Evolutionary conservation across 2,113 vertebrate species (phyloP), one percentile per base, ranked within the genome.

Genomic region (Myocastor coypus): DNA sequence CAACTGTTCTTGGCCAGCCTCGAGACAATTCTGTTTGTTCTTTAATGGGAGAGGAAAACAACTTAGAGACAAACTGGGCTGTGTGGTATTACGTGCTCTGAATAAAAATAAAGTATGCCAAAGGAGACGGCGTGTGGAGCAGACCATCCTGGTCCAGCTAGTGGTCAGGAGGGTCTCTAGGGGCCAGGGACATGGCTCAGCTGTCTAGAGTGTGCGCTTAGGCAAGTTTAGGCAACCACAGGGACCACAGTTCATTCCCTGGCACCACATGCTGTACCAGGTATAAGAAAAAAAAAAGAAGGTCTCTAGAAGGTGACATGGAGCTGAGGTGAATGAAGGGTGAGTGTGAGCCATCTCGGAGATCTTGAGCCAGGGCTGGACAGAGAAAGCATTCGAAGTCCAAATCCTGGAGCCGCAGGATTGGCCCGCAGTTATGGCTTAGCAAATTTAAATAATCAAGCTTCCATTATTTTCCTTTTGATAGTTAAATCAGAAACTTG

Each of bases 391-490:
- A 75, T 3, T 24, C 32, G 6, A 80, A 75, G 7, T 32, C 3
- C 37, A 28, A 66, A 34, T 11, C 42, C 46, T n/a, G 26, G 11
- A n/a, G 52, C 6, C 64, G 42, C 87, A 55, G 50, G 12, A 66
- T 14, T 59, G 26, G 50, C 7, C 16, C 5, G 28, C 16, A 66
- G 69, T 75, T 89, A 68, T 42, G 83, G 69, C 42, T 40, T 7
- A 77, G 37, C 78, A 1, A 50, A 73, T 66, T 81, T 87, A 85
- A 77, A 88, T 91, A 82, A 57, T 3, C 24, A 87, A 55, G 30
- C 17, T 89, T 96, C 24, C 37, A 7, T 61, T 78, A 3, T 73
- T 92, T 85, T 83, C 24, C 28, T 89, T 91, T 91, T 69, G 66
- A 30, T 92, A n/a, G 13, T 59, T 83, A 66, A 88, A 77, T 34